These are phyloP conservation scores for Ridgeia piscesae DNA, from an alignment of 1,140 invertebrate genomes.

Conservation along the genomic window DNA sequence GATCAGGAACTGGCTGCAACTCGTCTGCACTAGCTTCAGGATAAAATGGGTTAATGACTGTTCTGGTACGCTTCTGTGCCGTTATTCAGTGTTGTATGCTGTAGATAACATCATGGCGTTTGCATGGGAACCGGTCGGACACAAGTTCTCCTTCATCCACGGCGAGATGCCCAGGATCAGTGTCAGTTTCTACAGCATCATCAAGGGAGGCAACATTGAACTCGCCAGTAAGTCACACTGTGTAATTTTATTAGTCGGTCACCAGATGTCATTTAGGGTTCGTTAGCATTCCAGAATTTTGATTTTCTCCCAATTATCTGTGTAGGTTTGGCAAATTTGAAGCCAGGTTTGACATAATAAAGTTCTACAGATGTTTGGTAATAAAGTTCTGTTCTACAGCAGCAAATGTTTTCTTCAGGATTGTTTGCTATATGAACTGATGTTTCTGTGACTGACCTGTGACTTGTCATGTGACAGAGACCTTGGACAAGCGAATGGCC, in stretches of 20 bases:
- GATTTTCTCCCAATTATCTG: neutral
- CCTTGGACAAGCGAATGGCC: constrained; percentile 79
- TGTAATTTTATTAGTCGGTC: neutral
- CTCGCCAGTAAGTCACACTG: constrained; percentile 68
- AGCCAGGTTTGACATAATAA: neutral
- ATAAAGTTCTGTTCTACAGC: neutral
- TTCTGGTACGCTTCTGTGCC: too few species aligned
- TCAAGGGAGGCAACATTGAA: constrained; percentile 81
- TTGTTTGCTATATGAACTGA: neutral
- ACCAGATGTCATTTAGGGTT: neutral
- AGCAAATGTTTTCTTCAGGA: neutral
- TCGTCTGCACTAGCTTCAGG: too few species aligned
- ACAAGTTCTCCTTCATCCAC: constrained; percentile 94
- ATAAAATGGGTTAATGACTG: too few species aligned
- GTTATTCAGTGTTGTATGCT: neutral
- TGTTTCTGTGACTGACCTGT: neutral
- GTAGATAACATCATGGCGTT: constrained; percentile 82
- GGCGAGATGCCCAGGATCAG: constrained; percentile 85
- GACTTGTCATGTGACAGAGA: constrained; percentile 40
- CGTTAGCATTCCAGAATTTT: neutral
- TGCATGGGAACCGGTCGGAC: constrained; percentile 96
- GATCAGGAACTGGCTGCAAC: too few species aligned
- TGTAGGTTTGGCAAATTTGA: neutral
- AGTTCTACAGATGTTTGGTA: neutral
- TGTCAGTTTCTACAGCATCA: constrained; percentile 92